phyloP scores from a whole-genome alignment of 2,888 invertebrate genomes.

The Dryadula phaetusa region DNA sequence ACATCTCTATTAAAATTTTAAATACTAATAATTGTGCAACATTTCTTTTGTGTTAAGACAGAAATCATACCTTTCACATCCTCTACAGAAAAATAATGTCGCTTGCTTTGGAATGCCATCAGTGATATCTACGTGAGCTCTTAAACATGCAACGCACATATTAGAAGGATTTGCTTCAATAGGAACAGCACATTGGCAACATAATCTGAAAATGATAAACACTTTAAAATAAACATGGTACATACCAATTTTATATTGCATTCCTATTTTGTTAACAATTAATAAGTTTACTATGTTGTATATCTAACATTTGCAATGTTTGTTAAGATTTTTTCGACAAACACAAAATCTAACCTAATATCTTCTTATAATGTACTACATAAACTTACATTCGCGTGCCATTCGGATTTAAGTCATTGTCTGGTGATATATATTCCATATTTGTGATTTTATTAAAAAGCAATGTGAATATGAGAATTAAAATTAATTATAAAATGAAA shows the following conservation, averaged over 20 bases:
- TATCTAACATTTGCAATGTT: neutral
- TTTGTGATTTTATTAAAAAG: slow-evolving; percentile 45
- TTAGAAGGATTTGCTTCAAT: slow-evolving; percentile 98
- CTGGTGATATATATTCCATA: slow-evolving; percentile 75
- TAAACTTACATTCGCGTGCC: slow-evolving; percentile 72
- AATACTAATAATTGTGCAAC: slow-evolving; percentile 2
- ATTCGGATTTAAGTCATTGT: slow-evolving; percentile 56
- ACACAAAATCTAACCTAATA: slow-evolving; percentile 18
- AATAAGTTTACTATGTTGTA: too few relatives aligned
- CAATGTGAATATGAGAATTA: neutral
- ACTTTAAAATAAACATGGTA: neutral
- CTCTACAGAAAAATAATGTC: slow-evolving; percentile 94
- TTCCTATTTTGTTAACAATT: neutral
- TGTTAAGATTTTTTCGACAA: neutral
- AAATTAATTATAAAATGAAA: slow-evolving; percentile 2
- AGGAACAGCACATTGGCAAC: slow-evolving; percentile 96
- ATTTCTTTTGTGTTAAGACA: neutral
- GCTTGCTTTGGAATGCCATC: slow-evolving; percentile 98
- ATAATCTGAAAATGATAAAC: slow-evolving; percentile 85
- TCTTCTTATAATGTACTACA: slow-evolving; percentile 1
- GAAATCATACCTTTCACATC: slow-evolving; percentile 91
- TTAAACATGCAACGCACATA: slow-evolving; percentile 97
- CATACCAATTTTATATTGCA: neutral
- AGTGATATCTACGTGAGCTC: slow-evolving; percentile 96
- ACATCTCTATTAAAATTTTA: too few relatives aligned